Evolutionary conservation across 2,797 vertebrate species (phyloP), one percentile per base, ranked within the genome.

Genomic region (Halcyon chelicuti): DNA sequence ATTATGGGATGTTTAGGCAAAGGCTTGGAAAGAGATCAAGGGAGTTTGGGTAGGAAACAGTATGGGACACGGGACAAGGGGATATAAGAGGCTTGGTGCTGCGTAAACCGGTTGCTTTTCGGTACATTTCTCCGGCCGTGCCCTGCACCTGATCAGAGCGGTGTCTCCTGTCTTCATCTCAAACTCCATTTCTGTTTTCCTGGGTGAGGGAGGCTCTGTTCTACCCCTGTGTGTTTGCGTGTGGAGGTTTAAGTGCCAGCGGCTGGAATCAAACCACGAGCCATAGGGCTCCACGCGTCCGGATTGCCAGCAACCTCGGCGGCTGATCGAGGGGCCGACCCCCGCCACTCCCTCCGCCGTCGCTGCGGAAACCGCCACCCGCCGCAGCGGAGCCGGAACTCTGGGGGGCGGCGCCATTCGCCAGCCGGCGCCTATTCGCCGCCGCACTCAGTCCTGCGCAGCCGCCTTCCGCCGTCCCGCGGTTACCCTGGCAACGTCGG

Each of bases 401-500:
- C 29, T 19, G 35, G 26, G 28, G 7, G 12, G 14, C 22, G 42
- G 78, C 2, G 5, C 22, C 33, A 3, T 57, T 35, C 17, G 4
- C 52, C 44, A 78, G 39, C 88, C 94, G 95, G 88, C 21, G 14
- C 54, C 52, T 33, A 0, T 90, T 94, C 29, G 21, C 37, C 9
- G 85, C 1, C 2, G 71, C 88, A 4, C 75, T 54, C 14, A n/a
- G 8, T 6, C 18, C 31, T 11, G 25, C 26, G 8, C 76, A 19
- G 22, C 47, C 14, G 39, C 40, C 23, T 55, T 94, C 93, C 70
- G 55, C 73, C 46, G 44, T 37, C 51, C 49, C 31, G 20, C n/a
- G 2, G 96, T 97, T 96, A 57, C 95, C 86, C 0, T 5, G 86
- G 95, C 71, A 94, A 96, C 94, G 74, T 62, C 49, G n/a, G 52